A percentile compares a stretch with the other conserved stretches of the same genome.
phyloP scores from a whole-genome alignment of 2,113 vertebrate species.

The Tyrannus savana region DNA sequence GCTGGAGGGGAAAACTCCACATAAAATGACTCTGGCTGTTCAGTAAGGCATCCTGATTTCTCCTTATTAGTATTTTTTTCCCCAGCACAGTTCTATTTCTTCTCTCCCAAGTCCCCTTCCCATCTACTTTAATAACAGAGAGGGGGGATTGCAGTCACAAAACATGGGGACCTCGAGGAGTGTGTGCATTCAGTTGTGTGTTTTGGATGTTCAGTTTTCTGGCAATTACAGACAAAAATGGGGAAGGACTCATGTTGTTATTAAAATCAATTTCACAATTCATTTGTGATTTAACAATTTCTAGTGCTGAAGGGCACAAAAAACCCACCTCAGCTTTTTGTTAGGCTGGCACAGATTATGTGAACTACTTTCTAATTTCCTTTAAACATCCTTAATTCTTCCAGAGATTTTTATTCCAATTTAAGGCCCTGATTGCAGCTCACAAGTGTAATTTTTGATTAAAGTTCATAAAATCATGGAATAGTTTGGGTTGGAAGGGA shows the following conservation, averaged over 20 bases:
- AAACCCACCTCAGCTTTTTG: neutral
- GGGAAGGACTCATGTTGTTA: neutral
- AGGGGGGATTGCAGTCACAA: neutral
- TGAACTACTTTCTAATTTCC: neutral
- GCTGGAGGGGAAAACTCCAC: conserved; percentile 76
- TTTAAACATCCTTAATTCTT: neutral
- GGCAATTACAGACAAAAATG: neutral
- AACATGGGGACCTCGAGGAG: neutral
- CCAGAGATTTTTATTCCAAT: neutral
- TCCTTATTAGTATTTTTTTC: conserved; percentile 72
- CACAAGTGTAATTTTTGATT: neutral
- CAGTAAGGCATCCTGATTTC: conserved; percentile 73
- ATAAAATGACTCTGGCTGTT: conserved; percentile 71
- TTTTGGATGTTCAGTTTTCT: neutral
- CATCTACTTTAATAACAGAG: conserved; percentile 60
- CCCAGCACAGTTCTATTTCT: conserved; percentile 52
- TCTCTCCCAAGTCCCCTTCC: conserved; percentile 46
- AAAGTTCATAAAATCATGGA: rapidly evolving
- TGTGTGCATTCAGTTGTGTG: neutral
- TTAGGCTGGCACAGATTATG: rapidly evolving
- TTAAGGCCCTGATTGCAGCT: neutral
- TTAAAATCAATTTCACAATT: neutral
- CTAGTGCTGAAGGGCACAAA: neutral
- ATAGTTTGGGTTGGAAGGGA: neutral
- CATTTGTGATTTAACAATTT: neutral